Base-by-base conservation (phyloP, 2,113 vertebrate genomes). In the Montifringilla adamsi region DNA sequence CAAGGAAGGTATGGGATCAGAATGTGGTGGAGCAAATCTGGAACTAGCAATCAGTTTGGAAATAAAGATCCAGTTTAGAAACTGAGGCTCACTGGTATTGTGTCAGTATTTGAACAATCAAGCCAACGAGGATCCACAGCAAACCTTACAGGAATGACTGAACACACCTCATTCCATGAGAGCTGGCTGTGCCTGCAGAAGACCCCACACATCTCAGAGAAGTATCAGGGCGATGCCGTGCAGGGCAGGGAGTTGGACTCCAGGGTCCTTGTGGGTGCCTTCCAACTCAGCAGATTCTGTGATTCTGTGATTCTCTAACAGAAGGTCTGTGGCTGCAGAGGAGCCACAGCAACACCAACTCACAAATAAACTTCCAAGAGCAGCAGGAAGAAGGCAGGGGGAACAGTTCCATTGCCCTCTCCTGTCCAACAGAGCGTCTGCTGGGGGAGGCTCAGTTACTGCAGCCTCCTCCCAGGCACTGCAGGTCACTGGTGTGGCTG, bases 91-190 rank as follows among this genome's bases (percentile, higher is more conserved):
- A 13, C 39, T 79, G 43, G 19, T 73, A 9, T 49, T 41, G 9
- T 18, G 10, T 79, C 0, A 0, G 3, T 23, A 33, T 60, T 68
- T 22, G 7, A 55, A 44, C 1, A 0, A 15, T 16, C 0, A 0
- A 87, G 58, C 14, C 46, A 53, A 12, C 5, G 39, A 2, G 1
- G 31, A 30, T 46, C 28, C 53, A 47, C 28, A 85, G n/a, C 64
- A 79, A 82, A 27, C 16, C 41, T 82, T 46, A 37, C 24, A 31
- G 39, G 83, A 70, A 60, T 27, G 7, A n/a, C 0, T 46, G 27
- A 39, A 31, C 44, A n/a, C 30, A n/a, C 7, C 33, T 67, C 37
- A 59, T 58, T 43, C 63, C 33, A 26, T 7, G 11, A 73, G 33
- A 93, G 20, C 15, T 1, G 0, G 9, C 33, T 68, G 55, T 52